phyloP scores from a whole-genome alignment of 2,888 invertebrate species.

The Thera obeliscata region DNA sequence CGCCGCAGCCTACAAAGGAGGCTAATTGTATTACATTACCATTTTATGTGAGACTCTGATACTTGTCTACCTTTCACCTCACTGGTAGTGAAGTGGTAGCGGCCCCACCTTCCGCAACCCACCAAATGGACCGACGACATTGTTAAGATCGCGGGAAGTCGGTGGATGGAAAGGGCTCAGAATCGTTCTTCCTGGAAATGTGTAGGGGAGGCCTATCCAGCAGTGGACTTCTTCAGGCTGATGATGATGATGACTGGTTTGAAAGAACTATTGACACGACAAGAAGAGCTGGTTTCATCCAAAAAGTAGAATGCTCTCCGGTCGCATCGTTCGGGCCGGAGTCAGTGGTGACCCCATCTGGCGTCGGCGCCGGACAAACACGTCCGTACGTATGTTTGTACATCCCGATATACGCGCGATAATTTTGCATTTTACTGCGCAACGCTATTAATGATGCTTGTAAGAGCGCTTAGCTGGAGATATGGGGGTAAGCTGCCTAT shows the following conservation, averaged over 20 bases:
- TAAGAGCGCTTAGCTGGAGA: constrained; percentile 21
- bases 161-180: no score
- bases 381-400: constrained; percentile 20
- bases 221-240: no score
- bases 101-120: no score
- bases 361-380: constrained; percentile 26
- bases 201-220: no score
- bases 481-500: constrained; percentile 2
- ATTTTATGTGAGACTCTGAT: no score
- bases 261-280: no score
- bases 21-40: not conserved
- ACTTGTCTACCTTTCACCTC: not conserved
- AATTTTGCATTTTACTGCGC: constrained; percentile 24
- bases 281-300: no score
- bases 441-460: constrained; percentile 27
- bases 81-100: not conserved
- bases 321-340: not conserved
- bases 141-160: no score
- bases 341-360: constrained; percentile 22
- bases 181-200: no score
- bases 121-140: no score
- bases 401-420: constrained; percentile 28
- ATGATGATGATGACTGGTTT: no score
- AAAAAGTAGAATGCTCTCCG: not conserved
- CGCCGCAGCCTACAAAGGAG: not conserved